Evolutionary conservation across 2,888 invertebrate genomes (phyloP).

Genomic region (Fragum fragum): DNA sequence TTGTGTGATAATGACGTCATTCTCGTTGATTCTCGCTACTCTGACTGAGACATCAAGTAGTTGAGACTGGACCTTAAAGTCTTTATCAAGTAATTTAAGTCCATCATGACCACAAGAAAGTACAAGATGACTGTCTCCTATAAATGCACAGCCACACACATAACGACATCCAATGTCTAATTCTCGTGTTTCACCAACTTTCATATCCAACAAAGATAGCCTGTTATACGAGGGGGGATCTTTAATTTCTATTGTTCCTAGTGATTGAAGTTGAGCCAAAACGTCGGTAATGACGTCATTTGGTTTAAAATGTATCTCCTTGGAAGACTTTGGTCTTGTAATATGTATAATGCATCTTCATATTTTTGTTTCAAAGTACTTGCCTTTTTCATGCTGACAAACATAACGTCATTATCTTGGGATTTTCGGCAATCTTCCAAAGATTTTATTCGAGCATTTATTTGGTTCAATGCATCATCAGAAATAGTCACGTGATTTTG

Average conservation of each 20-base stretch:
- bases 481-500: neutral
- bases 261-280: neutral
- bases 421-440: neutral
- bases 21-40: neutral
- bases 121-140: neutral
- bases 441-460: neutral
- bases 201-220: neutral
- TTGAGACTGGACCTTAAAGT: neutral
- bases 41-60: neutral
- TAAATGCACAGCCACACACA: neutral
- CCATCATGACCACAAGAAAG: constrained; percentile 3
- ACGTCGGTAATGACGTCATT: neutral
- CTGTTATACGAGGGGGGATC: neutral
- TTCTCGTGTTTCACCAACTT: neutral
- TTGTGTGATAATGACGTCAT: neutral
- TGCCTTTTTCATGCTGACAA: neutral
- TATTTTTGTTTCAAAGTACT: neutral
- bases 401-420: neutral
- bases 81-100: constrained; percentile 5
- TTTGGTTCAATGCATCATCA: neutral
- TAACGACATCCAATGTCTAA: neutral
- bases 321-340: neutral
- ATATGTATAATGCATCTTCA: neutral
- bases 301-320: neutral
- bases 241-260: neutral